Conservation (phyloP, 2,113 vertebrate genomes). For the Mixornis gularis region DNA sequence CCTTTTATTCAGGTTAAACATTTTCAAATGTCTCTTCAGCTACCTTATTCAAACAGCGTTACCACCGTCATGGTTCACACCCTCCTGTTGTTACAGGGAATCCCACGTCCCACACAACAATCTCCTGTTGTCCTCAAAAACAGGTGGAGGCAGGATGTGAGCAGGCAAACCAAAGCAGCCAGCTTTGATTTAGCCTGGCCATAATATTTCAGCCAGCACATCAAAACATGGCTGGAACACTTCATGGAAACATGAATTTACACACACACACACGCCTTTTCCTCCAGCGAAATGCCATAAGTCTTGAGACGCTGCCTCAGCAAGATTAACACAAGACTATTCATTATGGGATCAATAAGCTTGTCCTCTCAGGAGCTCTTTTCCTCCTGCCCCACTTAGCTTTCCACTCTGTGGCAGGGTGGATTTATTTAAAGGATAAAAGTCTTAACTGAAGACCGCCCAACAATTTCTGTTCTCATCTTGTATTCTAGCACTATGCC, state of each 20-base stretch:
- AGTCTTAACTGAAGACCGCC: not conserved
- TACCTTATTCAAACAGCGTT: not conserved
- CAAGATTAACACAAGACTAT: not conserved
- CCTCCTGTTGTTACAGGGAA: not conserved
- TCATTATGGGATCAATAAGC: not conserved
- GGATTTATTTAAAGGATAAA: not conserved
- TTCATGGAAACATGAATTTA: not conserved
- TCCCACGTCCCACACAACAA: too few species aligned
- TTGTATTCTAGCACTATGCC: not conserved
- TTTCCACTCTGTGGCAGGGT: not conserved
- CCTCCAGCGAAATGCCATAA: not conserved
- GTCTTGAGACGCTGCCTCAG: not conserved
- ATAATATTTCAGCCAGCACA: not conserved
- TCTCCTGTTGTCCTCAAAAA: not conserved
- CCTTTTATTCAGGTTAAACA: not conserved
- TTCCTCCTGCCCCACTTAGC: not conserved
- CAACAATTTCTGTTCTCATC: not conserved
- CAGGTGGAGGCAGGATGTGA: not conserved
- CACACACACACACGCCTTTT: not conserved
- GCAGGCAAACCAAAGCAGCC: not conserved
- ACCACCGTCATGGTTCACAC: not conserved
- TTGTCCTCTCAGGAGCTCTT: not conserved
- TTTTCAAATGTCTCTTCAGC: not conserved
- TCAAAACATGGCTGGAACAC: not conserved
- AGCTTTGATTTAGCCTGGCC: not conserved